phyloP scores from a whole-genome alignment of 2,888 invertebrate genomes.

The Caenorhabditis macrosperma region DNA sequence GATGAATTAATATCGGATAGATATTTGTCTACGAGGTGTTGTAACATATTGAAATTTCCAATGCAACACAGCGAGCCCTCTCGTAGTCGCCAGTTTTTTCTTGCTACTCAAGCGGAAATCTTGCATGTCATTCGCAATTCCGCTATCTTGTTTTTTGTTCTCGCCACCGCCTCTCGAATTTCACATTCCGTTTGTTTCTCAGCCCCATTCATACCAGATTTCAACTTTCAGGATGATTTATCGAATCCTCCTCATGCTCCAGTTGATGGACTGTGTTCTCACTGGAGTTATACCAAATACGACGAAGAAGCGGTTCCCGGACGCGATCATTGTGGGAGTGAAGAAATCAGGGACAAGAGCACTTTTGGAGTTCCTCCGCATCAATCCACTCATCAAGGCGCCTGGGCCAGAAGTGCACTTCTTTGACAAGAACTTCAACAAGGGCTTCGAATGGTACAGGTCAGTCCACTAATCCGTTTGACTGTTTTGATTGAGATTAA shows the following conservation, averaged over 20 bases:
- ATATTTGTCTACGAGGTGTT: conserved; percentile 38
- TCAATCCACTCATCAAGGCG: conserved; percentile 91
- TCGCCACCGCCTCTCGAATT: conserved; percentile 5
- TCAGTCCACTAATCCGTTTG: conserved; percentile 55
- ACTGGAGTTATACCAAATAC: conserved; percentile 14
- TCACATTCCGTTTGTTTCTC: neutral
- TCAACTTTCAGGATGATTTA: conserved; percentile 51
- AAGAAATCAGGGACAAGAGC: conserved; percentile 92
- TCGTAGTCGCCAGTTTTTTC: conserved; percentile 26
- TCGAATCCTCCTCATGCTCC: conserved; percentile 38
- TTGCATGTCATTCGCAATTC: conserved; percentile 46
- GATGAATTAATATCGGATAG: conserved; percentile 29
- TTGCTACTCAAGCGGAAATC: conserved; percentile 53
- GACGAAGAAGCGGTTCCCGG: conserved; percentile 84
- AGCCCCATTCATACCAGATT: neutral
- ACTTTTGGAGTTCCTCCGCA: conserved; percentile 90
- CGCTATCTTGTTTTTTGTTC: conserved; percentile 24
- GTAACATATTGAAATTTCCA: conserved; percentile 36
- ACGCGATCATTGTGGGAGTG: conserved; percentile 94
- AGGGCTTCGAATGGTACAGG: conserved; percentile 94
- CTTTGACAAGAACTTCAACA: conserved; percentile 94
- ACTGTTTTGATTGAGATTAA: conserved; percentile 56
- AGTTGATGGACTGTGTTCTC: neutral
- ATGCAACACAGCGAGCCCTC: conserved; percentile 15
- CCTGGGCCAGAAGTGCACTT: conserved; percentile 96